phyloP scores from a whole-genome alignment of 1,140 invertebrate genomes.

The Brachionus rotundiformis region DNA sequence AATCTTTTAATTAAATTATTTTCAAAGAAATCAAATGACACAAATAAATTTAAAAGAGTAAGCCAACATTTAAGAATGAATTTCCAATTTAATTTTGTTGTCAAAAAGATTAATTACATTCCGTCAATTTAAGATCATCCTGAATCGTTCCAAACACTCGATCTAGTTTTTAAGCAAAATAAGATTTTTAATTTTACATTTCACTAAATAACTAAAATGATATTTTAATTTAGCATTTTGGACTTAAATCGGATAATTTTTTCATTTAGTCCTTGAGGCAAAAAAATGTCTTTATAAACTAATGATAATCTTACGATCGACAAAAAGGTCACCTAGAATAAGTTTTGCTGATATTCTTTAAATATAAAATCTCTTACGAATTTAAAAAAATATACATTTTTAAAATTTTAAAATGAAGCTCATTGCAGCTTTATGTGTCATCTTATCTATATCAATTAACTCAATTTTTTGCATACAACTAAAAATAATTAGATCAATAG shows the following conservation, averaged over 20 bases:
- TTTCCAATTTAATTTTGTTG: background rate
- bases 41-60: background rate
- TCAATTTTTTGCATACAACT: background rate
- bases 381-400: background rate
- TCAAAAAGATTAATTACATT: conserved; percentile 1
- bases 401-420: conserved; percentile 10
- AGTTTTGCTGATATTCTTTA: conserved; percentile 16
- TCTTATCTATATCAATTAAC: background rate
- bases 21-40: too few relatives aligned
- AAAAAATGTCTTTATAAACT: background rate
- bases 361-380: conserved; percentile 13
- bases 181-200: background rate
- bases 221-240: background rate
- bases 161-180: background rate
- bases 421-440: conserved; percentile 6
- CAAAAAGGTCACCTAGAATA: conserved; percentile 33
- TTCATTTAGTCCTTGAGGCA: background rate
- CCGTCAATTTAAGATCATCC: background rate
- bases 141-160: background rate
- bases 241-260: background rate
- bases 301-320: background rate
- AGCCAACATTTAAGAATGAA: background rate
- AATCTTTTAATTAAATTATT: too few relatives aligned
- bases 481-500: conserved; percentile 27
- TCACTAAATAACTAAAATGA: background rate